Conservation (phyloP, 2,888 invertebrate species). For the Pilophorus perplexus region DNA sequence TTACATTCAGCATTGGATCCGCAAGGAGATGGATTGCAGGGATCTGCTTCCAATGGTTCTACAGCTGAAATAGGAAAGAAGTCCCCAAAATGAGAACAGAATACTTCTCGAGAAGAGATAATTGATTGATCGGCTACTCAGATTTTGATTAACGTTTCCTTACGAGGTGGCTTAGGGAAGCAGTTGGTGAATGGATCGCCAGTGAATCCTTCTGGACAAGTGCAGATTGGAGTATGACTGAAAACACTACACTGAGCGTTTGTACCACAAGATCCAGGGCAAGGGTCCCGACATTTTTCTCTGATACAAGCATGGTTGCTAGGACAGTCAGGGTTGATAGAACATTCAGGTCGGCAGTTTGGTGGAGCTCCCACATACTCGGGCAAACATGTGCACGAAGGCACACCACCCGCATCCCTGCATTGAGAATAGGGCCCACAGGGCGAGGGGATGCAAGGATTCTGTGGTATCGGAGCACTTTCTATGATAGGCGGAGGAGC, state of each 20-base stretch:
- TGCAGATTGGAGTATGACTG: conserved; percentile 60
- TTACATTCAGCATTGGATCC: conserved; percentile 74
- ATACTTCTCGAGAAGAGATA: too few relatives aligned
- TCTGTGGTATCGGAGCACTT: conserved; percentile 47
- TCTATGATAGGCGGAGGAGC: conserved; percentile 49
- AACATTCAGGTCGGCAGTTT: conserved; percentile 78
- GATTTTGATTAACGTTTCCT: too few relatives aligned
- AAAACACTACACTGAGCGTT: conserved; percentile 67
- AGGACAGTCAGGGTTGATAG: conserved; percentile 79
- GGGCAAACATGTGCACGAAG: conserved; percentile 75
- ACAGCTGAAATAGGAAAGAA: conserved; percentile 21
- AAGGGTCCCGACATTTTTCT: conserved; percentile 76
- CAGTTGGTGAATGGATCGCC: conserved; percentile 62
- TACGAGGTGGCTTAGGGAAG: conserved; percentile 49
- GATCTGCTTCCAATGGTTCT: conserved; percentile 48
- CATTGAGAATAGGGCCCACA: conserved; percentile 83
- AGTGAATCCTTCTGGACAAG: conserved; percentile 57
- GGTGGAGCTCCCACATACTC: conserved; percentile 83
- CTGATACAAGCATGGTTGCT: conserved; percentile 69
- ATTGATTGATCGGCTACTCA: too few relatives aligned
- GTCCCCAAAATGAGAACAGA: too few relatives aligned
- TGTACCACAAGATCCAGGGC: conserved; percentile 70
- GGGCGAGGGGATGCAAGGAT: conserved; percentile 81
- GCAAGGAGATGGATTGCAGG: conserved; percentile 74
- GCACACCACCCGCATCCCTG: conserved; percentile 71